phyloP scores from a whole-genome alignment of 2,113 vertebrate species.

The Tenebrosternarchus preto region DNA sequence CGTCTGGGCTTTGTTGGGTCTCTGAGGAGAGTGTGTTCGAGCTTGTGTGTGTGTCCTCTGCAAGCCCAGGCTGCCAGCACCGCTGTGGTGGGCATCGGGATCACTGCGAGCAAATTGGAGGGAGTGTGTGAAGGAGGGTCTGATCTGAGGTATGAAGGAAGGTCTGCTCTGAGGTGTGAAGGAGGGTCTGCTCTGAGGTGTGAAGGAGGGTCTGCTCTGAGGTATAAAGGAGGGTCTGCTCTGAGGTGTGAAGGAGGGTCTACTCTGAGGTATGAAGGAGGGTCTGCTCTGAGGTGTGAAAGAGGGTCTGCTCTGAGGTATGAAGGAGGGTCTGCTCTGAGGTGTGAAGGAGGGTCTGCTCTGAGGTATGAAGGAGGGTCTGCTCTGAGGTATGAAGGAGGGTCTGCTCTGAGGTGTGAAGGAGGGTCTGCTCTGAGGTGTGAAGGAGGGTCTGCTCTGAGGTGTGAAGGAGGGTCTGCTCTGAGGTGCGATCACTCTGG shows the following conservation, averaged over 20 bases:
- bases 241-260: constrained; percentile 46
- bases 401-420: constrained; percentile 57
- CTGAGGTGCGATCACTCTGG: constrained; percentile 57
- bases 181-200: constrained; percentile 55
- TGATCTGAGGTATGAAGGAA: constrained; percentile 49
- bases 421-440: constrained; percentile 52
- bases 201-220: constrained; percentile 29
- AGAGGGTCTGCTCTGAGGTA: constrained; percentile 53
- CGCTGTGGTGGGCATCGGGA: constrained; percentile 53
- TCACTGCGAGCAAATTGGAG: constrained; percentile 68
- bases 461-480: constrained; percentile 24
- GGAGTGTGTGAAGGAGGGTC: constrained; percentile 52
- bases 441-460: constrained; percentile 57
- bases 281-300: constrained; percentile 51
- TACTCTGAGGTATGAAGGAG: constrained; percentile 59
- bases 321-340: constrained; percentile 57
- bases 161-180: constrained; percentile 59
- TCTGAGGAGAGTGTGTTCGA: neutral
- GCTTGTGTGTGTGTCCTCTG: neutral
- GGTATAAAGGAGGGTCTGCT: constrained; percentile 56
- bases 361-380: constrained; percentile 56
- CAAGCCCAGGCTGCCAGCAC: constrained; percentile 22
- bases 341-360: constrained; percentile 24
- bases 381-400: constrained; percentile 49
- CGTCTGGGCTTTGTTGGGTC: constrained; percentile 26